Base-by-base conservation (phyloP, 2,113 vertebrate genomes). In the Plecotus auritus region DNA sequence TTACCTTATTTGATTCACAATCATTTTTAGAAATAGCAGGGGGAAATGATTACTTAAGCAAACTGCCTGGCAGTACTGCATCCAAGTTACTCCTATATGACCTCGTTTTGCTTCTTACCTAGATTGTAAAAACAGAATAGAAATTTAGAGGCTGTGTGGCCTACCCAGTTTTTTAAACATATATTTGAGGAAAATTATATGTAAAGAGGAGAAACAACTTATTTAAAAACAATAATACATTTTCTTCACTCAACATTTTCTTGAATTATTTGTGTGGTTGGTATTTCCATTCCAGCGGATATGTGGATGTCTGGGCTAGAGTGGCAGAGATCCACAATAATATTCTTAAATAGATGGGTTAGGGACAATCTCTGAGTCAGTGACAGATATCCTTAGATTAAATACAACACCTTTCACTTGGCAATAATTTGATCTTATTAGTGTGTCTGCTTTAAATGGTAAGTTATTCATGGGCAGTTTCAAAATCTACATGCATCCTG, bases 21-120 rank as follows among this genome's bases (percentile, higher is more conserved):
- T 18, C 59, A 78, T 78, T 97, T 97, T 93, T 90, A 96, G 92
- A 93, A 96, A 85, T 74, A 45, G 11, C 23, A 37, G 51, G 20
- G 35, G 32, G 8, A 90, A 96, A 78, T 74, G 77, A 96, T 92
- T 95, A 61, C 81, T 82, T 90, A 92, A 93, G 92, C 61, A 93
- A 95, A 95, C 2, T 95, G 35, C 45, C 76, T 82, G 32, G 35
- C 9, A 85, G 66, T 16, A 35, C 16, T 51, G 61, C 22, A 70
- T 85, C 88, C 72, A 88, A 30, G 32, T 85, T 90, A 47, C 23
- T 81, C n/a, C 56, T 37, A 0, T 13, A 16, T 92, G 73, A 95
- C 28, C 81, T 74, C 40, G 9, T 95, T 95, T 93, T 93, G 22
- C 61, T 92, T 92, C 45, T 90, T 64, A 74, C 6, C 14, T 64